Base-by-base conservation (phyloP, 1,140 invertebrate genomes). In the Uloborus diversus region DNA sequence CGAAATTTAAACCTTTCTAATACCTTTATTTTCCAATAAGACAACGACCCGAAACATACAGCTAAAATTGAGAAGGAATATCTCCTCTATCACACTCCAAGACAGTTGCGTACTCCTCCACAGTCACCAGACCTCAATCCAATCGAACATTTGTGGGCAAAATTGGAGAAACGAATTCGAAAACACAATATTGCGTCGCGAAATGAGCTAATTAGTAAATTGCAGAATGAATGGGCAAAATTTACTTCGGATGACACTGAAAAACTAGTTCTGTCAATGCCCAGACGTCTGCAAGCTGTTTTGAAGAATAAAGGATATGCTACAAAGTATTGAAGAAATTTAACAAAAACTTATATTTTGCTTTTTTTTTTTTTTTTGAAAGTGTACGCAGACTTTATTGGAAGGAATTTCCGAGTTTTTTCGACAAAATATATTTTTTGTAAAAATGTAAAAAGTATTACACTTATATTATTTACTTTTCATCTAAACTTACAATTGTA, bases 31-130 rank as follows among this genome's bases (percentile, higher is more conserved):
- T 85, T 85, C 33, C 79, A 84, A 51, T 82, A 86, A 49, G 84
- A 86, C 71, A 86, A 86, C 33, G 85, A 86, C 76, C 82, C 84
- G 13, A 86, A 86, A 57, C 84, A 87, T 71, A 87, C 56, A 82
- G 13, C 83, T 14, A 23, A 62, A 17, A 73, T 82, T 23, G 78
- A 70, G 1, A 82, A 81, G 49, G 47, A 83, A 37, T 86, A 25
- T 69, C 9, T 35, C 20, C 17, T 37, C 1, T 86, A 49, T 42
- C 81, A 32, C 83, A 61, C 84, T 80, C 11, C 37, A 9, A 66
- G 25, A 51, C 14, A 28, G n/a, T n/a, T 66, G 11, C n/a, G 20
- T 14, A 66, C 25, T 47, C 83, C 85, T 20, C 79, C 85, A 25
- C 84, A 87, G 56, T 85, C 84, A 37, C 84, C 86, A 9, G 86